Conservation (phyloP, 2,113 vertebrate genomes). For the Phodopus roborovskii region DNA sequence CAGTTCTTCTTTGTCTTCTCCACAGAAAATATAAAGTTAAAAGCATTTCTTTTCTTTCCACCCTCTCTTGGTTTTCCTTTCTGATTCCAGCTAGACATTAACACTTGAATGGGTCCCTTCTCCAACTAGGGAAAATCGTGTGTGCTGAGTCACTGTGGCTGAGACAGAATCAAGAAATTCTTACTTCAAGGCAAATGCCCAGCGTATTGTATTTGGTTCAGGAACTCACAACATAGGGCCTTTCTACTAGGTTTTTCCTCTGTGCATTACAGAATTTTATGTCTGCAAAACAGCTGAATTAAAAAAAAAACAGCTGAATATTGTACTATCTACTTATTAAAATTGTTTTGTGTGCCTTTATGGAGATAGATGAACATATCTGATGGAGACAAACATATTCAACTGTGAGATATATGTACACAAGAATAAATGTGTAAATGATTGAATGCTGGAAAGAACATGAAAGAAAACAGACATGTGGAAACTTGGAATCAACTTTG, state of each 20-base stretch:
- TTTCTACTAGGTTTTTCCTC: neutral
- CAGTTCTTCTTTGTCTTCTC: neutral
- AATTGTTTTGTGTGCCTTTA: conserved; percentile 41
- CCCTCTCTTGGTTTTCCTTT: neutral
- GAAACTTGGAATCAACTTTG: neutral
- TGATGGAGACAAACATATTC: neutral
- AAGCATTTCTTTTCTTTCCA: neutral
- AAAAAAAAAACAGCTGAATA: neutral
- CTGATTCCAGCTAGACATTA: neutral
- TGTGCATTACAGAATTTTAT: neutral
- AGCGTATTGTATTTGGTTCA: neutral
- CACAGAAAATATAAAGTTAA: neutral
- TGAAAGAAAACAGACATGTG: neutral
- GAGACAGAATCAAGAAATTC: conserved; percentile 31
- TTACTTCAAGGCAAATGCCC: conserved; percentile 31
- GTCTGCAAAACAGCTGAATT: neutral
- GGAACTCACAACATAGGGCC: neutral
- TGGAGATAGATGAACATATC: conserved; percentile 1
- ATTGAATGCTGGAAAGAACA: neutral
- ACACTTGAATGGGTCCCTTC: neutral
- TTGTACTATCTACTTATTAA: neutral
- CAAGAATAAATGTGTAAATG: neutral
- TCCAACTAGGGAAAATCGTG: neutral
- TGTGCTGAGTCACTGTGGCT: neutral
- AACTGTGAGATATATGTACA: too few relatives aligned